A percentile compares a stretch with the other conserved stretches of the same genome.
Evolutionary conservation across 2,888 invertebrate genomes (phyloP).

Genomic region (Leptothorax acervorum): DNA sequence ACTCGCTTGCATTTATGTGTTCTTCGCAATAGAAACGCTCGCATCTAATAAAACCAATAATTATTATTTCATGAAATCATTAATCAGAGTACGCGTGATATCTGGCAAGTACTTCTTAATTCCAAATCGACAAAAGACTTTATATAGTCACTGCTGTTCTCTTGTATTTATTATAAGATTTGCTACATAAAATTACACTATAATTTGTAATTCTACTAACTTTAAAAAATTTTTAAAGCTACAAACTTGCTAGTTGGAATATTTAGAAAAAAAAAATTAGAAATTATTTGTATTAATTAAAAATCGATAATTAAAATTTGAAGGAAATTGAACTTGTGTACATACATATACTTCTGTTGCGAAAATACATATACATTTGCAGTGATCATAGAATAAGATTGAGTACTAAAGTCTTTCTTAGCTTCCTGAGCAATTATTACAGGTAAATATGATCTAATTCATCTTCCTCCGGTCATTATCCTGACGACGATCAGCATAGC

Average conservation of each 20-base stretch:
- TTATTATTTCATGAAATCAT: neutral
- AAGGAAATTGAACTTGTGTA: neutral
- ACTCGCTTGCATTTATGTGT: slow-evolving; percentile 48
- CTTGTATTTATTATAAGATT: neutral
- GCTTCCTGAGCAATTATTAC: slow-evolving; percentile 64
- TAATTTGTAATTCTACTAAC: neutral
- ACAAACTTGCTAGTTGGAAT: neutral
- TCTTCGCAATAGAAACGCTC: slow-evolving; percentile 36
- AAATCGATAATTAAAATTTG: neutral
- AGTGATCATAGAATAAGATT: slow-evolving; percentile 7
- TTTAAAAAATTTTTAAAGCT: neutral
- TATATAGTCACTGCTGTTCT: neutral
- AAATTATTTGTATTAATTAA: neutral
- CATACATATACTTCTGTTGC: neutral
- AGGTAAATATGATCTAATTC: slow-evolving; percentile 72
- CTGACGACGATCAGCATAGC: slow-evolving; percentile 67
- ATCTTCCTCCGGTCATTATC: slow-evolving; percentile 70
- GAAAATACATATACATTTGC: neutral
- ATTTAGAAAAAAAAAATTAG: neutral
- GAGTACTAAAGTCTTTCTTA: slow-evolving; percentile 8
- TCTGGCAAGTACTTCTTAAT: neutral
- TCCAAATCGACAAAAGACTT: neutral
- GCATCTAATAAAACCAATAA: slow-evolving; percentile 20
- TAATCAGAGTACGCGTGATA: neutral
- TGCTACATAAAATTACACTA: neutral